Base-by-base conservation (phyloP, 1,140 invertebrate species). In the Stegodyphus dumicola region DNA sequence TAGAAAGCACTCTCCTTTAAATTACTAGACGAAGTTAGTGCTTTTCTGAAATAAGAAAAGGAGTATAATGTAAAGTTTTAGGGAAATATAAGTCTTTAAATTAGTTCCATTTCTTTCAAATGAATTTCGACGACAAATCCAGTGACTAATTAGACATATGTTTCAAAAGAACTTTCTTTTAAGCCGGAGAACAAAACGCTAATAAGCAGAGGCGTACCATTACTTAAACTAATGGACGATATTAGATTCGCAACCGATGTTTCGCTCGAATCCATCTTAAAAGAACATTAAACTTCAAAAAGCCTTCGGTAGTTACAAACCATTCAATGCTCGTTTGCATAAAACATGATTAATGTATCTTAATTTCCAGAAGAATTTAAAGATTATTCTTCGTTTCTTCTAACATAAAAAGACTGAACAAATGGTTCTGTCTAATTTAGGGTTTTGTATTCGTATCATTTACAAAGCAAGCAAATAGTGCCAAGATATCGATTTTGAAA, bases 331-430 rank as follows among this genome's bases (percentile, higher is more conserved):
- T 48, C 18, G 11, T 76, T 76, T 76, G 74, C 17, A 65, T 56
- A 52, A n/a, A 76, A 76, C 17, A 76, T 76, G 74, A 76, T 76
- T 76, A 76, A 76, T 76, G 74, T 64, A 33, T 49, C 56, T 76
- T 76, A 76, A 76, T 76, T 76, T 76, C 74, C 74, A 13, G 56
- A 73, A 60, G 54, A 48, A 76, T 64, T 64, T 64, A 76, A 76
- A 76, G 74, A 76, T 76, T 53, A 49, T 48, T 56, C 4, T 52
- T 11, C 56, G 74, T 33, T 76, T 48, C 33, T 33, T 33, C 33
- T 33, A 33, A 3, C 33, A 33, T 33, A 76, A 76, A 76, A 76
- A 60, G 53, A 6, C 17, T 33, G 48, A 76, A 64, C 56, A 76
- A 17, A 76, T 76, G 56, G 74, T 76, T 76, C 56, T 54, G 9